These are phyloP conservation scores for Caenorhabditis imperialis DNA, from an alignment of 2,888 invertebrate species.

Conservation along the genomic window DNA sequence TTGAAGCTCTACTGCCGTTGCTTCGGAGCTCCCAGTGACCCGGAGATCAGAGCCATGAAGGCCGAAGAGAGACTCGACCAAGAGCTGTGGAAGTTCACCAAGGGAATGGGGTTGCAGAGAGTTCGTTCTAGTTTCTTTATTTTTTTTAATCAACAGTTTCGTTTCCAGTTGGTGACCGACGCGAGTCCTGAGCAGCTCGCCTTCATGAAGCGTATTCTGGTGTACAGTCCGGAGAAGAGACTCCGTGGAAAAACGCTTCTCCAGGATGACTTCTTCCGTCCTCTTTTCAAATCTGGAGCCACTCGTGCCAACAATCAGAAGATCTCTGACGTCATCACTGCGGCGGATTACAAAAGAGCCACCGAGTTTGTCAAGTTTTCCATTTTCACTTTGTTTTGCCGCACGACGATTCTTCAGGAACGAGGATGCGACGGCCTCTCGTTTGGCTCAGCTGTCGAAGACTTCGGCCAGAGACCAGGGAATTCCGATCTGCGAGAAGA, in stretches of 20 bases:
- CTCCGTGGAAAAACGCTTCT: constrained; percentile 59
- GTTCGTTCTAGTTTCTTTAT: too few relatives aligned
- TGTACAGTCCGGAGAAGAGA: constrained; percentile 63
- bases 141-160: too few relatives aligned
- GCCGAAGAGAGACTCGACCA: constrained; percentile 22
- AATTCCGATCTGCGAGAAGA: constrained; percentile 54
- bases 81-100: constrained; percentile 26
- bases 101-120: constrained; percentile 40
- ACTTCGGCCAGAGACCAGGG: constrained; percentile 22
- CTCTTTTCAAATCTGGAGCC: constrained; percentile 46
- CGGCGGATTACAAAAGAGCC: constrained; percentile 50
- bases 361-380: constrained; percentile 17
- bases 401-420: constrained; percentile 26
- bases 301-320: constrained; percentile 56
- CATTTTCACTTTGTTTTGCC: too few relatives aligned
- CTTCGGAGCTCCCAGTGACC: constrained; percentile 41
- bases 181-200: constrained; percentile 46
- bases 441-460: constrained; percentile 23
- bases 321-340: constrained; percentile 54
- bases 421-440: constrained; percentile 24
- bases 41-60: constrained; percentile 45
- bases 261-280: constrained; percentile 61
- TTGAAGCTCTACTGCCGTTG: constrained; percentile 50
- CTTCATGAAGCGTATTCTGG: constrained; percentile 61
- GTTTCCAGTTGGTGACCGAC: constrained; percentile 56